Conservation (phyloP, 2,888 invertebrate genomes). For the Scaptomyza cyrtandrae region DNA sequence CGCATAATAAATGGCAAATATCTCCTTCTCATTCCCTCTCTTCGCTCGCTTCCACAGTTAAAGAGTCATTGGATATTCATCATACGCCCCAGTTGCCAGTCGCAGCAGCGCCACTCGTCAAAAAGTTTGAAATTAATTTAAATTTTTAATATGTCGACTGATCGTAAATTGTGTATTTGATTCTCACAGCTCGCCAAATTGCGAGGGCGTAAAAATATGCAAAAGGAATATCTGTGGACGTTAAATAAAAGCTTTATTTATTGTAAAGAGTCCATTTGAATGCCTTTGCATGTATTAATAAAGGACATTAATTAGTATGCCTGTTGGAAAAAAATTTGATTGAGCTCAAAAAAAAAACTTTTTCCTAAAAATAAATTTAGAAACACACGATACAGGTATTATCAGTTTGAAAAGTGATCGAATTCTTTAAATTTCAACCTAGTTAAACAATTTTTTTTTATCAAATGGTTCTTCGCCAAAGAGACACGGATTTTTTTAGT, state of each 20-base stretch:
- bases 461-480: not conserved
- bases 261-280: conserved; percentile 3
- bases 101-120: conserved; percentile 30
- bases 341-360: too few species aligned
- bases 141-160: conserved; percentile 67
- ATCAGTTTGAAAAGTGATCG: too few species aligned
- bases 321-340: too few species aligned
- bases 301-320: too few species aligned
- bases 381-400: too few species aligned
- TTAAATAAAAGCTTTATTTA: conserved; percentile 17
- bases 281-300: conserved; percentile 1
- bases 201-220: conserved; percentile 18
- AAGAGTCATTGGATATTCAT: conserved; percentile 58
- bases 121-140: conserved; percentile 71
- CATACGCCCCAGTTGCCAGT: conserved; percentile 46
- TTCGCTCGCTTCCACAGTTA: conserved; percentile 15
- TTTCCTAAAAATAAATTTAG: too few species aligned
- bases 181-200: conserved; percentile 6
- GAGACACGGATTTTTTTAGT: not conserved
- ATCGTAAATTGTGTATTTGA: conserved; percentile 62
- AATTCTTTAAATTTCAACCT: not conserved
- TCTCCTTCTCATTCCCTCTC: conserved; percentile 7
- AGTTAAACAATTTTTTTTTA: not conserved
- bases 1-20: conserved; percentile 64
- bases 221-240: conserved; percentile 18